Evolutionary conservation across 1,140 invertebrate genomes (phyloP).

Genomic region (Drosophila sucinea): DNA sequence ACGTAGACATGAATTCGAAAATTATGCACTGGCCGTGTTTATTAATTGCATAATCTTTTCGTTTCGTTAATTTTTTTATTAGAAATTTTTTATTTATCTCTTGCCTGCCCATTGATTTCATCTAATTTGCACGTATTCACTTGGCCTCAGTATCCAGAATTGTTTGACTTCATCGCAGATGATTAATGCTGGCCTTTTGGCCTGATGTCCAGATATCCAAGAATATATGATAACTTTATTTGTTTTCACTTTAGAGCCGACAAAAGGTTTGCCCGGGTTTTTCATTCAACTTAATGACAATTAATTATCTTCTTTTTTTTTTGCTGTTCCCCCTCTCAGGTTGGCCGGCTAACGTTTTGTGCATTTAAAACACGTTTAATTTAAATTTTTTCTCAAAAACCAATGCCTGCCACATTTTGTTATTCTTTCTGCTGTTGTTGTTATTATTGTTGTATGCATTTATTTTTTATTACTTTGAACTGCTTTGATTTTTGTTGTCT

Average conservation of each 20-base stretch:
- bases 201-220: slow-evolving; percentile 6
- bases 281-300: slow-evolving; percentile 43
- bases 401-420: slow-evolving; percentile 67
- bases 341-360: slow-evolving; percentile 44
- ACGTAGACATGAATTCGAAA: slow-evolving; percentile 25
- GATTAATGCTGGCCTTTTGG: background rate
- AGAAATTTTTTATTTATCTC: background rate
- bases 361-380: slow-evolving; percentile 78
- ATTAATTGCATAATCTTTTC: slow-evolving; percentile 46
- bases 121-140: background rate
- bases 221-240: slow-evolving; percentile 23
- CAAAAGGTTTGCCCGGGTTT: slow-evolving; percentile 29
- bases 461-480: slow-evolving; percentile 65
- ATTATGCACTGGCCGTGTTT: slow-evolving; percentile 48
- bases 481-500: slow-evolving; percentile 60
- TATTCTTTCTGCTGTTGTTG: slow-evolving; percentile 52
- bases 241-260: slow-evolving; percentile 41
- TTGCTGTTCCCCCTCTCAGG: slow-evolving; percentile 1
- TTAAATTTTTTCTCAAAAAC: slow-evolving; percentile 64
- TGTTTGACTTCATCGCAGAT: background rate
- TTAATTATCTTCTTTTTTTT: slow-evolving; percentile 55
- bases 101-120: background rate
- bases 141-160: background rate
- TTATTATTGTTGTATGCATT: slow-evolving; percentile 40
- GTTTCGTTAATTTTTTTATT: background rate